phyloP scores from a whole-genome alignment of 2,113 vertebrate genomes.

The Apodemus sylvaticus region DNA sequence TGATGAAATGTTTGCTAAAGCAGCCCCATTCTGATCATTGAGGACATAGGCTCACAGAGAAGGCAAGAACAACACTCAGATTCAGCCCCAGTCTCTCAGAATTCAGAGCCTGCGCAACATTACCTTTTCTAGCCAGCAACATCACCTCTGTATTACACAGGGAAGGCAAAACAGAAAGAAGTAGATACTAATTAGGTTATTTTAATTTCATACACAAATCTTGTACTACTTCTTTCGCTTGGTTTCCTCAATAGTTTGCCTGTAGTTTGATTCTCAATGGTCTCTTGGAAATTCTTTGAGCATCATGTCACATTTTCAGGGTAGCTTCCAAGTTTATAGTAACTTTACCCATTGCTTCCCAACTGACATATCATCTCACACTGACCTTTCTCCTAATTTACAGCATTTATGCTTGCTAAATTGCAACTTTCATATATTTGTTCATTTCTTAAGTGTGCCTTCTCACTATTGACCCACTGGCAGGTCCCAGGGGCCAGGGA shows the following conservation, averaged over 20 bases:
- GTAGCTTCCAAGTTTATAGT: background rate
- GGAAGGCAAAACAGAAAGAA: background rate
- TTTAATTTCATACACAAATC: background rate
- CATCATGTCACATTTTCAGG: background rate
- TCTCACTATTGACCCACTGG: background rate
- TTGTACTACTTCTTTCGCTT: background rate
- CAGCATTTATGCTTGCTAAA: background rate
- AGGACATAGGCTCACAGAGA: background rate
- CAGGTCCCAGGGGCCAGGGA: background rate
- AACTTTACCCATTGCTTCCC: too few species aligned
- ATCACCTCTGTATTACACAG: accelerated
- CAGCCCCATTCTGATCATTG: background rate
- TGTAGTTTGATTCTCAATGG: background rate
- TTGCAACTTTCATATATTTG: background rate
- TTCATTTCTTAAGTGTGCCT: background rate
- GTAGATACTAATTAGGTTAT: background rate
- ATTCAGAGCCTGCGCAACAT: background rate
- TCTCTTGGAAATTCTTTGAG: background rate
- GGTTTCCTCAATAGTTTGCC: background rate
- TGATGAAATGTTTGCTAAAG: background rate
- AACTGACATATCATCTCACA: background rate
- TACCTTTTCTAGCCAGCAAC: background rate
- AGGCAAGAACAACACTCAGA: background rate
- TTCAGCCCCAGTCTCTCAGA: background rate
- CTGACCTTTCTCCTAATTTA: background rate